Base-by-base conservation (phyloP, 2,888 invertebrate species). In the Andrena camellia region DNA sequence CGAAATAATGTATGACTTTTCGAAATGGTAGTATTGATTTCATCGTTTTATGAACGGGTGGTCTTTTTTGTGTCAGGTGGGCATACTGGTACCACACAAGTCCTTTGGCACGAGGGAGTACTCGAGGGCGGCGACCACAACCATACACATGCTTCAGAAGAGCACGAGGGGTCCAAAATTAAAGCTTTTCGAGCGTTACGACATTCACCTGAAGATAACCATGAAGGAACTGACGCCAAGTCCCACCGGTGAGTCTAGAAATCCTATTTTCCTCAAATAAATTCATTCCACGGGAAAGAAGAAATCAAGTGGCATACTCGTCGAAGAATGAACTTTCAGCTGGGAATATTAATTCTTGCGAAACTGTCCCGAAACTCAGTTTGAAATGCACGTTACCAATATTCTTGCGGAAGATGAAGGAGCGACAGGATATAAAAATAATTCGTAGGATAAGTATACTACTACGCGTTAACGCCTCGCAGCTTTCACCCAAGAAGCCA, bases 81-180 rank as follows among this genome's bases (percentile, higher is more conserved):
- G 97, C 62, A 95, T 97, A 93, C 96, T 97, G 86, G 96, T 97
- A 89, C 97, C 97, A 10, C 96, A 97, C 92, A 97, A 97, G 92
- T 96, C 96, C 86, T 97, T 97, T 93, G 97, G 97, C 86, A 95
- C 96, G 80, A 95, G 97, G 78, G 97, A 97, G 92, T 97, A 97
- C 94, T 96, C 95, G 77, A 96, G 96, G 92, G 96, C 97, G 76
- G 96, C 96, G 83, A 96, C 96, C 82, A 95, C 95, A 71, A 96
- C 97, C 57, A 96, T 97, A 89, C 95, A 95, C 83, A 95, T 95
- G 90, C 94, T 97, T 88, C 96, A 96, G 90, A 95, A 96, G 81
- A 93, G 92, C 80, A 92, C 93, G 7, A 91, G 93, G 68, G 92
- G 93, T 60, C 93, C 92, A 86, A 96, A 96, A 94, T 95, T 97